These are phyloP conservation scores for Lucilia cuprina DNA, from an alignment of 1,140 invertebrate species.

Conservation along the genomic window DNA sequence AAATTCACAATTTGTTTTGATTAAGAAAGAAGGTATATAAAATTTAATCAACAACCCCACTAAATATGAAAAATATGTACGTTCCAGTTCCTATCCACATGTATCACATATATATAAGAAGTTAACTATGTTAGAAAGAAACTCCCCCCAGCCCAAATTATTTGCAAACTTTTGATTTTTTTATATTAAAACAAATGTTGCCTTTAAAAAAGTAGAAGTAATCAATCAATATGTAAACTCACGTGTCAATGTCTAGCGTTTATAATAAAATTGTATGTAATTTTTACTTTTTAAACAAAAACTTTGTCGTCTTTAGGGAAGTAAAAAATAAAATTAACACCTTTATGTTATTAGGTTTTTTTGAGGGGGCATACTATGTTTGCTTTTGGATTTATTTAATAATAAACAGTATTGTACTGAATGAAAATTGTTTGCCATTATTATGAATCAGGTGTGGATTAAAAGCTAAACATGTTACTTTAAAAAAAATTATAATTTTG, in stretches of 20 bases:
- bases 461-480: not conserved
- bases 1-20: too few relatives aligned
- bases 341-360: not conserved
- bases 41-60: too few relatives aligned
- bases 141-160: not conserved
- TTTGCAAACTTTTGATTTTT: not conserved
- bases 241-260: constrained; percentile 8
- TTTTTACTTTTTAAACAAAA: not conserved
- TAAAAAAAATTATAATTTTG: not conserved
- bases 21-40: too few relatives aligned
- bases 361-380: not conserved
- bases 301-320: not conserved
- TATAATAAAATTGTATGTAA: constrained; percentile 19
- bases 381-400: not conserved
- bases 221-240: constrained; percentile 2
- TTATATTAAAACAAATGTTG: not conserved
- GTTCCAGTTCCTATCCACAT: too few relatives aligned
- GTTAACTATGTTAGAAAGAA: not conserved
- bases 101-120: too few relatives aligned
- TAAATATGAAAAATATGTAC: too few relatives aligned
- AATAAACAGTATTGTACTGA: not conserved
- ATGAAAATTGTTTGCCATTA: constrained; percentile 28
- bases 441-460: constrained; percentile 21
- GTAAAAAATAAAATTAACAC: constrained; percentile 21
- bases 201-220: not conserved